Evolutionary conservation across 2,888 invertebrate species (phyloP), one percentile per base, ranked within the genome.

Genomic region (Caenorhabditis imperialis): DNA sequence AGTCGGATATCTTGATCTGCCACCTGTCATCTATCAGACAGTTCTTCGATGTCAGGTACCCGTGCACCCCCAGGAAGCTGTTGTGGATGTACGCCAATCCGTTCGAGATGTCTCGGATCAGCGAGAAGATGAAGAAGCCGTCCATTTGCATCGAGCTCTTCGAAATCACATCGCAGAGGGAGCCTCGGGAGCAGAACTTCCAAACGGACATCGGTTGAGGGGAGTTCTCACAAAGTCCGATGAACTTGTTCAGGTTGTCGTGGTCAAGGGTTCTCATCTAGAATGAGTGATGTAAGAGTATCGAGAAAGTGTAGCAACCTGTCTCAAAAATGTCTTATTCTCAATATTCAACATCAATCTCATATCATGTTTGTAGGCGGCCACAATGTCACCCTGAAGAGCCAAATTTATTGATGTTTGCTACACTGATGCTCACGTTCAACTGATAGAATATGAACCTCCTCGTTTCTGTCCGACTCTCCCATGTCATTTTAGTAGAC

Each of bases 221-320:
- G 6, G 77, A 81, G 47, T 86, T 84, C 1, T 82, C 53, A n/a
- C 79, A 84, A 25, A 86, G 27, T 1, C 86, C 86, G 22, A 84
- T 65, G 67, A 86, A 86, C 22, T 81, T 77, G 67, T 87, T 86
- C 45, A 84, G 58, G 60, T 86, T 86, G 48, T 85, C 86, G 71
- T 87, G 78, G 18, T 86, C 84, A 23, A 87, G 22, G 18, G 75
- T 65, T 16, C 84, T 73, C 37, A 86, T 45, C 81, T 85, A 35
- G 16, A 44, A 44, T 4, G 23, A 48, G 18, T 0, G 5, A 2
- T 16, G 22, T 5, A 35, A 35, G 12, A 1, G 12, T 51, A 6
- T 3, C 35, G 10, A 30, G 10, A 7, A 8, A 14, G 40, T 40
- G 6, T 8, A 27, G 30, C 50, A 10, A 78, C 78, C 53, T 77